These are phyloP conservation scores for Megaleporinus macrocephalus DNA, from an alignment of 2,113 vertebrate genomes.

Conservation along the genomic window DNA sequence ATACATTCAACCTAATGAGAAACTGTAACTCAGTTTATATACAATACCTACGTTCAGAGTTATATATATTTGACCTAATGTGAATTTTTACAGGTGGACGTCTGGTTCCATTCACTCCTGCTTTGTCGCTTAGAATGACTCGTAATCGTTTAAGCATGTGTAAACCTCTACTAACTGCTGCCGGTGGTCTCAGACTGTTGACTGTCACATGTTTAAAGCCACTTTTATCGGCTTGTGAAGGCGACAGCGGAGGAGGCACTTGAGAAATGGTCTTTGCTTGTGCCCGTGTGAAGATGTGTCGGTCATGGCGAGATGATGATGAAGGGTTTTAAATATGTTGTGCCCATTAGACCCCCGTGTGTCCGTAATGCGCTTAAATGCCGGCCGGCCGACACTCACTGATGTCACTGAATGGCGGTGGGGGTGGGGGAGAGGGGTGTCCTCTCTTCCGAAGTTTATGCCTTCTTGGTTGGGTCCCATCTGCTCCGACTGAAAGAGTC, in stretches of 20 bases:
- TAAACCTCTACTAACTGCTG: too few species aligned
- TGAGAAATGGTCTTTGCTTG: conserved; percentile 4
- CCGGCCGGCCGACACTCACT: conserved; percentile 21
- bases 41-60: too few species aligned
- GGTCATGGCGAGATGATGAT: conserved; percentile 24
- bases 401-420: conserved; percentile 22
- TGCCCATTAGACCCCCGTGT: conserved; percentile 40
- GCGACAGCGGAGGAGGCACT: neutral
- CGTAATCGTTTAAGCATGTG: too few species aligned
- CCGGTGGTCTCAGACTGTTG: too few species aligned
- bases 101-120: too few species aligned
- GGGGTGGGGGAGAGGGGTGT: neutral
- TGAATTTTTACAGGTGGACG: too few species aligned
- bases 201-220: too few species aligned
- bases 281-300: neutral
- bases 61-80: too few species aligned
- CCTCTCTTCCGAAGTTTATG: conserved; percentile 37
- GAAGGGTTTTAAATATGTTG: conserved; percentile 47
- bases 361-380: conserved; percentile 50
- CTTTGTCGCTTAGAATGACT: too few species aligned
- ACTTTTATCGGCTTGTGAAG: neutral
- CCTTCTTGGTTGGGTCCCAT: conserved; percentile 49
- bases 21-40: too few species aligned
- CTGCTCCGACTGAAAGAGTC: conserved; percentile 49
- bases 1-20: too few species aligned